Conservation (phyloP, 2,113 vertebrate species). For the Scartelaos histophorus region DNA sequence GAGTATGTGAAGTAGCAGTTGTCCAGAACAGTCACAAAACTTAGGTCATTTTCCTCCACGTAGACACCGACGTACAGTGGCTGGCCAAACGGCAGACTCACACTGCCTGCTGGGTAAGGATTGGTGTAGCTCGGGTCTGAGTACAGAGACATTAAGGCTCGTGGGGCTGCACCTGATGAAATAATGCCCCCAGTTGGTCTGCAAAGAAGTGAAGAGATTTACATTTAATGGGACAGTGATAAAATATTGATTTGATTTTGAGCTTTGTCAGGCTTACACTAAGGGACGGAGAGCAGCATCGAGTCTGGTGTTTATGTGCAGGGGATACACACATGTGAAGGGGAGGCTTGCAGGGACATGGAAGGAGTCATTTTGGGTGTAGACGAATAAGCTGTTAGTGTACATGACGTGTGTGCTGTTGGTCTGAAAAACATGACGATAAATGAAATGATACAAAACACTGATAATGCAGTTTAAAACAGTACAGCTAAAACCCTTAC, state of each 20-base stretch:
- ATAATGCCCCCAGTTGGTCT: conserved; percentile 42
- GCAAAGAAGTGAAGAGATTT: neutral
- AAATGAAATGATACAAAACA: neutral
- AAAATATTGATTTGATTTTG: neutral
- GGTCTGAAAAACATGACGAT: conserved; percentile 48
- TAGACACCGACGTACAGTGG: conserved; percentile 55
- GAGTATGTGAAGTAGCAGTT: conserved; percentile 61
- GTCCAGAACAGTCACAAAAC: conserved; percentile 60
- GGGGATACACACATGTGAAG: conserved; percentile 64
- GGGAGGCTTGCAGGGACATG: conserved; percentile 37
- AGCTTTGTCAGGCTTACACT: conserved; percentile 31
- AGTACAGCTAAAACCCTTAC: conserved; percentile 34
- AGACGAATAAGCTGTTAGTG: conserved; percentile 67
- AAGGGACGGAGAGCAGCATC: conserved; percentile 41
- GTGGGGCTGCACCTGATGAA: conserved; percentile 14
- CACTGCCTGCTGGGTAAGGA: conserved; percentile 38
- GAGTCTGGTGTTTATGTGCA: conserved; percentile 44
- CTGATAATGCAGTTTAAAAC: neutral
- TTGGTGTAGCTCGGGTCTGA: conserved; percentile 37
- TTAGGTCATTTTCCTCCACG: conserved; percentile 24
- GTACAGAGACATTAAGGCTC: conserved; percentile 60
- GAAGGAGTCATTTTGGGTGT: conserved; percentile 36
- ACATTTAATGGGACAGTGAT: neutral
- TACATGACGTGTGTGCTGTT: conserved; percentile 65
- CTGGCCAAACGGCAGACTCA: conserved; percentile 54